Percentiles rank a stretch among this genome's conserved stretches.
Conservation (phyloP, 2,113 vertebrate genomes). For the Lonchura striata region DNA sequence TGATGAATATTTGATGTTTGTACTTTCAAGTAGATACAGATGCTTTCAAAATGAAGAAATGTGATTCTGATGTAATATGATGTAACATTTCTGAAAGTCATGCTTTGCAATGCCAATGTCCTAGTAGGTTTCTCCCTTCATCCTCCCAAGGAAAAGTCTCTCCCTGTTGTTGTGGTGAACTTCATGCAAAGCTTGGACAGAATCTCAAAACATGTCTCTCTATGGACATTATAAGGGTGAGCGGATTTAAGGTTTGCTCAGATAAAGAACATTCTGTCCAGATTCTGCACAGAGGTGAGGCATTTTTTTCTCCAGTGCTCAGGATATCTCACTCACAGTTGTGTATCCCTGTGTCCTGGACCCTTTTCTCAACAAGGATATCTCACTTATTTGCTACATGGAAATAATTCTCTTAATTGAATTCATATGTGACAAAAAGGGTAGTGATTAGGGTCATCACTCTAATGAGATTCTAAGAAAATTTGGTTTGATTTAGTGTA, state of each 20-base stretch:
- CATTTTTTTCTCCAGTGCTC: not conserved
- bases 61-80: not conserved
- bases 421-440: fast-evolving
- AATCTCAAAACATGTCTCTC: not conserved
- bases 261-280: not conserved
- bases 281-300: not conserved
- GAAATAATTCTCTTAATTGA: not conserved
- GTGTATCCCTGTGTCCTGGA: not conserved
- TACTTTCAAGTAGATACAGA: not conserved
- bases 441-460: not conserved
- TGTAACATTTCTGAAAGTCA: not conserved
- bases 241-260: not conserved
- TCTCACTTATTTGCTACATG: not conserved
- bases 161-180: not conserved
- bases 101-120: not conserved
- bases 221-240: fast-evolving
- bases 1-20: not conserved
- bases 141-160: fast-evolving
- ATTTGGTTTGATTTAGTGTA: not conserved
- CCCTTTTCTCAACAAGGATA: not conserved
- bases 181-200: not conserved
- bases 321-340: not conserved
- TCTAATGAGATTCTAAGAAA: not conserved
- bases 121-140: not conserved
- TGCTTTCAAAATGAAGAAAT: not conserved